phyloP scores from a whole-genome alignment of 2,797 vertebrate species.

The Epinephelus coioides region DNA sequence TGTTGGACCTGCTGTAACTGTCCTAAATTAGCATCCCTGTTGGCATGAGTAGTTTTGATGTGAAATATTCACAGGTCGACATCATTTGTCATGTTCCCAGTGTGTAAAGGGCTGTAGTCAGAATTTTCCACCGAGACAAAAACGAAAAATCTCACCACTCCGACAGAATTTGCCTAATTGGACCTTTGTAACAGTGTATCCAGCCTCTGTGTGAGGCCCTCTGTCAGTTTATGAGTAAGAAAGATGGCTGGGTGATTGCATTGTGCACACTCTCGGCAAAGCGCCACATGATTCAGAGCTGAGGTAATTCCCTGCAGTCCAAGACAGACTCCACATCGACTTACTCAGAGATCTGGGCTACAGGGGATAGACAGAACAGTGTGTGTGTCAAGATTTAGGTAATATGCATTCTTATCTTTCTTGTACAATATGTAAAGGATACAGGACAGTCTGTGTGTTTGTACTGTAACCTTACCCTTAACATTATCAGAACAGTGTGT shows the following conservation, averaged over 20 bases:
- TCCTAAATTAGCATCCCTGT: too few species aligned
- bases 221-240: slow-evolving; percentile 78
- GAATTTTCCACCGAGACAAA: not conserved
- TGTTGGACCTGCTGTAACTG: too few species aligned
- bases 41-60: too few species aligned
- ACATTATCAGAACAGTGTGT: slow-evolving; percentile 26
- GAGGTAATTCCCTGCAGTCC: slow-evolving; percentile 80
- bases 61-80: too few species aligned
- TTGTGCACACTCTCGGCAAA: slow-evolving; percentile 74
- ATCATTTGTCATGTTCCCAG: too few species aligned
- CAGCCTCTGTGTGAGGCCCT: slow-evolving; percentile 70
- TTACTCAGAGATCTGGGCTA: slow-evolving; percentile 62
- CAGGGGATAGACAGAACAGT: slow-evolving; percentile 44
- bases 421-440: slow-evolving; percentile 21
- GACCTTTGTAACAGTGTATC: slow-evolving; percentile 35
- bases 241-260: slow-evolving; percentile 76
- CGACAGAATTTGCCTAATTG: slow-evolving; percentile 21
- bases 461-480: not conserved
- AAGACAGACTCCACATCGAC: slow-evolving; percentile 66
- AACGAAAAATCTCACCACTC: not conserved
- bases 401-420: not conserved
- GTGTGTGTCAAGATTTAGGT: slow-evolving; percentile 23
- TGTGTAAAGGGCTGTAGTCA: too few species aligned
- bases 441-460: slow-evolving; percentile 22
- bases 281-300: slow-evolving; percentile 79